Evolutionary conservation across 2,113 vertebrate genomes (phyloP).

Genomic region (Colinus virginianus): DNA sequence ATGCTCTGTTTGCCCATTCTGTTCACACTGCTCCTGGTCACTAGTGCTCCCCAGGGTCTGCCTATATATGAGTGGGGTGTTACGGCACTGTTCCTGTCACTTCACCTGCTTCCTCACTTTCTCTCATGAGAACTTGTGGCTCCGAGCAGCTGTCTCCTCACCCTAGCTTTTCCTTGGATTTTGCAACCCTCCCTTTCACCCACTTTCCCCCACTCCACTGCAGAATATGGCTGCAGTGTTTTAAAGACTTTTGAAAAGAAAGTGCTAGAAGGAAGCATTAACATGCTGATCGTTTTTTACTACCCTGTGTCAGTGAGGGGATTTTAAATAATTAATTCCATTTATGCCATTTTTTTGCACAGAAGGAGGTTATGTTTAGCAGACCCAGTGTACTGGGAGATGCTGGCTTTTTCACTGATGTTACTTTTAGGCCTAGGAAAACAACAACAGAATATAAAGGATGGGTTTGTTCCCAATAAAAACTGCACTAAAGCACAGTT

Average conservation of each 20-base stretch:
- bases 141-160: neutral
- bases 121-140: no score
- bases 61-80: neutral
- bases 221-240: neutral
- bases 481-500: neutral
- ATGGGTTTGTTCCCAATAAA: neutral
- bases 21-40: no score
- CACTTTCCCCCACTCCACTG: neutral
- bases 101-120: no score
- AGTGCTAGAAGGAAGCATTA: slow-evolving; percentile 57
- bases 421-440: slow-evolving; percentile 13
- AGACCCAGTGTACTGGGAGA: neutral
- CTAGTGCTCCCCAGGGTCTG: no score
- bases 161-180: neutral
- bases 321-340: slow-evolving; percentile 74
- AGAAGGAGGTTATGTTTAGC: slow-evolving; percentile 53
- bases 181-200: neutral
- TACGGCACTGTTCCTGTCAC: no score
- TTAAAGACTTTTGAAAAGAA: slow-evolving; percentile 68
- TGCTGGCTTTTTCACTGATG: neutral
- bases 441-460: neutral
- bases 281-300: slow-evolving; percentile 44
- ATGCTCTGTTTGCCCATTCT: no score
- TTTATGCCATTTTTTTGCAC: slow-evolving; percentile 33
- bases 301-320: neutral